Conservation (phyloP, 2,113 vertebrate species). For the Saguinus midas region DNA sequence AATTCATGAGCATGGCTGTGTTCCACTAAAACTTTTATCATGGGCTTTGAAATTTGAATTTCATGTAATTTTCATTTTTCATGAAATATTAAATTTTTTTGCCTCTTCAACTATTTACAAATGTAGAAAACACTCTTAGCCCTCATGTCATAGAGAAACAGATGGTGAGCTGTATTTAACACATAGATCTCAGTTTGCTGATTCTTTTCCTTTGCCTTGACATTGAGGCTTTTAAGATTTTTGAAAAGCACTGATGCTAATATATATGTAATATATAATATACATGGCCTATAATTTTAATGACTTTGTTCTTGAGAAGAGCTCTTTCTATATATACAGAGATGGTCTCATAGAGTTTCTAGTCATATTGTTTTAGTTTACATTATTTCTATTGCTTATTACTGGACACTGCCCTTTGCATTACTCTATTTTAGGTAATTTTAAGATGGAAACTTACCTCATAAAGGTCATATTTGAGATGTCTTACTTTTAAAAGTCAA, state of each 20-base stretch:
- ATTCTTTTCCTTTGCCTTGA: not conserved
- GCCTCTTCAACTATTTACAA: not conserved
- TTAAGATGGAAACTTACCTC: not conserved
- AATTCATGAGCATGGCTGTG: not conserved
- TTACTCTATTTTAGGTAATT: not conserved
- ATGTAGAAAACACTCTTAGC: not conserved
- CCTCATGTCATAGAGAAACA: not conserved
- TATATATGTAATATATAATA: not conserved
- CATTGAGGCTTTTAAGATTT: not conserved
- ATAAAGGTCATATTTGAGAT: not conserved
- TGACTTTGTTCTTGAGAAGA: not conserved
- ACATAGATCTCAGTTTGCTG: accelerated
- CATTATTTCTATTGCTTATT: not conserved
- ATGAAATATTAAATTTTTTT: not conserved
- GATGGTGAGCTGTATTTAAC: not conserved
- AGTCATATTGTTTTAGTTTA: not conserved
- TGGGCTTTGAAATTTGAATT: not conserved
- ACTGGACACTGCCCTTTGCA: not conserved
- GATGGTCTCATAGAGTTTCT: not conserved
- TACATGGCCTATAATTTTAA: not conserved
- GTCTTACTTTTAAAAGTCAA: not conserved
- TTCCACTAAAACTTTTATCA: not conserved
- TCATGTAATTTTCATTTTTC: not conserved
- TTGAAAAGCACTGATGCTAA: not conserved
- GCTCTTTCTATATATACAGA: not conserved